Percentiles rank a stretch among this genome's conserved stretches.
These are phyloP conservation scores for Philotrypesis tridentata DNA, from an alignment of 1,140 invertebrate species.

Conservation along the genomic window DNA sequence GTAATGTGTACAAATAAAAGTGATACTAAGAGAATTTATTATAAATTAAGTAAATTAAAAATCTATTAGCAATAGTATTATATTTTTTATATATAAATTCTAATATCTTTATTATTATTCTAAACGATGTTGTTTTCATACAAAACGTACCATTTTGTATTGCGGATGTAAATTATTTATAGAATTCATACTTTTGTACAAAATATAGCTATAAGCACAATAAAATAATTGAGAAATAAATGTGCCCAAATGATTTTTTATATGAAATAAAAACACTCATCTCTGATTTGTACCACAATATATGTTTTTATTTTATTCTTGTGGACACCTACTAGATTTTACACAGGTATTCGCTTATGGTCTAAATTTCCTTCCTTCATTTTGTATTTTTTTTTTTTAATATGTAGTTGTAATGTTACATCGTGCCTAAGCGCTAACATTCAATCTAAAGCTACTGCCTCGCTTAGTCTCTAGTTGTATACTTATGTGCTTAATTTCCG, in stretches of 20 bases:
- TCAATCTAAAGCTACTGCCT: conserved; percentile 70
- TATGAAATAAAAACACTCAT: conserved; percentile 51
- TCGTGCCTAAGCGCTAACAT: conserved; percentile 73
- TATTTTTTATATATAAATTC: background rate
- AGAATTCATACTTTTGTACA: background rate
- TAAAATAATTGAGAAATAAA: background rate
- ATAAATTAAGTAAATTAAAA: background rate
- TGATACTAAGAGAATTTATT: background rate
- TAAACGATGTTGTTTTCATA: background rate
- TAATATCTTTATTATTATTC: background rate
- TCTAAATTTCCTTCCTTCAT: conserved; percentile 63
- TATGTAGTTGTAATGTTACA: conserved; percentile 73
- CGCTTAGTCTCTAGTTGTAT: conserved; percentile 71
- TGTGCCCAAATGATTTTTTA: background rate
- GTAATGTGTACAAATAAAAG: background rate
- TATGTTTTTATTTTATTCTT: conserved; percentile 74
- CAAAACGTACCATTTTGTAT: background rate
- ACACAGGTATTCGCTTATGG: conserved; percentile 73
- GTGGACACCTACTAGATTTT: conserved; percentile 74
- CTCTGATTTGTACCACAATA: conserved; percentile 73
- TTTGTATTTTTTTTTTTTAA: conserved; percentile 56
- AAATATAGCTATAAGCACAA: conserved; percentile 7
- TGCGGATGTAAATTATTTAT: background rate
- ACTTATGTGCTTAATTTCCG: conserved; percentile 71
- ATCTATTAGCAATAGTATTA: background rate